A percentile compares a stretch with the other conserved stretches of the same genome.
Evolutionary conservation across 2,888 invertebrate genomes (phyloP).

Genomic region (Congeria kusceri): DNA sequence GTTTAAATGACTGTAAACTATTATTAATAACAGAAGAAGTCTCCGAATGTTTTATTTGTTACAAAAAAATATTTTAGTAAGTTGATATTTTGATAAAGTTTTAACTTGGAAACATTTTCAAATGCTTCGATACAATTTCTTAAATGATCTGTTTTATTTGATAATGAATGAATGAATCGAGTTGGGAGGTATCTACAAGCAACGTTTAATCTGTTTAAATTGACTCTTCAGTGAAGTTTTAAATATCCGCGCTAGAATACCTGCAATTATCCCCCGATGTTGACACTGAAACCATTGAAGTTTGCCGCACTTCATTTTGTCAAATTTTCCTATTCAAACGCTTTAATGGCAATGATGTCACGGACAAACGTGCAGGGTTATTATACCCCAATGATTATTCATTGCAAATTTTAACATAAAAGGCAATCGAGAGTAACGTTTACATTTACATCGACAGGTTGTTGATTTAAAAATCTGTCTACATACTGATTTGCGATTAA

Average conservation of each 20-base stretch:
- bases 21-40: no score
- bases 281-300: conserved; percentile 33
- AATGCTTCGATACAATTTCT: no score
- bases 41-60: no score
- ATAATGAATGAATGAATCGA: no score
- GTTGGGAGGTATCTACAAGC: no score
- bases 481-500: conserved; percentile 6
- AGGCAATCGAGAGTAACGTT: conserved; percentile 18
- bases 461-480: conserved; percentile 18
- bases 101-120: no score
- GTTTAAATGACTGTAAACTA: no score
- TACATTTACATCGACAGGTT: conserved; percentile 18
- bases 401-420: conserved; percentile 32
- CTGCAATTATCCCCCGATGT: conserved; percentile 30
- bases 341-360: conserved; percentile 32
- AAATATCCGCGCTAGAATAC: conserved; percentile 18
- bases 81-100: no score
- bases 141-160: no score
- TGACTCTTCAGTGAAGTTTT: conserved; percentile 1
- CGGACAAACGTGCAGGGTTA: conserved; percentile 19
- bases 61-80: no score
- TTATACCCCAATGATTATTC: conserved; percentile 40
- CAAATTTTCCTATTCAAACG: conserved; percentile 18
- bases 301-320: conserved; percentile 27
- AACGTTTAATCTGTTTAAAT: no score